A percentile compares a stretch with the other conserved stretches of the same genome.
Conservation (phyloP, 2,113 vertebrate genomes). For the Oryzias woworae region DNA sequence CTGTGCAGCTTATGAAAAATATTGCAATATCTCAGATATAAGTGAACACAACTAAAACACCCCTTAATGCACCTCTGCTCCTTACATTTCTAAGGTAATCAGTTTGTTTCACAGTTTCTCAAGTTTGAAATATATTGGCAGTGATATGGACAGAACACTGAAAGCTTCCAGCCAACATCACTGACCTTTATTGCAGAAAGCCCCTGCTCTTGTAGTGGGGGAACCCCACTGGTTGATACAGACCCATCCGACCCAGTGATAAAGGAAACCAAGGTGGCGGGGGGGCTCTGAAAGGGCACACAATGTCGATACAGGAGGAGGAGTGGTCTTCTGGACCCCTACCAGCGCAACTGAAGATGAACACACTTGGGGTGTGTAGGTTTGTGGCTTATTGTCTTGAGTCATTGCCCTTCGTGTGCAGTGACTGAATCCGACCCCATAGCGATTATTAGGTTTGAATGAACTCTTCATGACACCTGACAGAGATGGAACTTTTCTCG, state of each 20-base stretch:
- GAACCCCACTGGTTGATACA: slow-evolving; percentile 60
- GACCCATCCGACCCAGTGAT: slow-evolving; percentile 65
- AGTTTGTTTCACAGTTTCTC: slow-evolving; percentile 4
- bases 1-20: too few relatives aligned
- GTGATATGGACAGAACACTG: slow-evolving; percentile 19
- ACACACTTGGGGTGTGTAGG: slow-evolving; percentile 51
- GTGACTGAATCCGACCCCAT: slow-evolving; percentile 47
- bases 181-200: slow-evolving; percentile 75
- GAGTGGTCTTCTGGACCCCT: slow-evolving; percentile 67
- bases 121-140: slow-evolving; percentile 4
- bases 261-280: slow-evolving; percentile 65
- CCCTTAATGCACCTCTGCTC: not conserved
- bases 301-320: slow-evolving; percentile 70
- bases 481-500: slow-evolving; percentile 42
- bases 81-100: not conserved
- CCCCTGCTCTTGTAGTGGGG: slow-evolving; percentile 58
- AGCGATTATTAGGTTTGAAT: slow-evolving; percentile 36
- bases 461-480: slow-evolving; percentile 34
- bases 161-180: slow-evolving; percentile 58
- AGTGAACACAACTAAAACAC: not conserved
- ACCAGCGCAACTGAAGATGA: slow-evolving; percentile 51
- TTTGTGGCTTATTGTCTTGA: slow-evolving; percentile 55
- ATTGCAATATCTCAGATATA: not conserved
- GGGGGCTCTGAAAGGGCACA: slow-evolving; percentile 72
- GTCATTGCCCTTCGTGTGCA: slow-evolving; percentile 51